These are phyloP conservation scores for Tinamus major DNA, from an alignment of 2,797 vertebrate species.

Conservation along the genomic window DNA sequence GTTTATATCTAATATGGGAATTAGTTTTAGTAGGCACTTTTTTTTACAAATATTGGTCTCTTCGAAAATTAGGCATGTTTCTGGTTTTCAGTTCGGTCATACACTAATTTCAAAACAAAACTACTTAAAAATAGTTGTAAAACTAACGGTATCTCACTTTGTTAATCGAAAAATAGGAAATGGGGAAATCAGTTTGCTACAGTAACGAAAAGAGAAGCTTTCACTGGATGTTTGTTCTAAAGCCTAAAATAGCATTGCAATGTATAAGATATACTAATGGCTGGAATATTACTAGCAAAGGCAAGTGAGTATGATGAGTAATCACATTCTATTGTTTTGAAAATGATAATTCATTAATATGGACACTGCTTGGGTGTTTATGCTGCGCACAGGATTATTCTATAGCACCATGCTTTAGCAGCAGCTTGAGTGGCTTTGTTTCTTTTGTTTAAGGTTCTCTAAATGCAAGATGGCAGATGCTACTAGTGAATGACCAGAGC, in stretches of 20 bases:
- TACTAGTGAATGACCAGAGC: background rate
- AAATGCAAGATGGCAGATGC: background rate
- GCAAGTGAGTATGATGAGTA: background rate
- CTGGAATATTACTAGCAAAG: background rate
- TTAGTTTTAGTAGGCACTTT: background rate
- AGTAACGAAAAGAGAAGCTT: background rate
- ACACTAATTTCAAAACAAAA: slow-evolving; percentile 1
- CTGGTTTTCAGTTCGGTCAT: background rate
- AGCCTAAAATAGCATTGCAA: background rate
- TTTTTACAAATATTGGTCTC: background rate
- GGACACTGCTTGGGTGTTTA: background rate
- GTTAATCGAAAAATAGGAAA: background rate
- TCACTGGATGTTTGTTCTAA: background rate
- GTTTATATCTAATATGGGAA: background rate
- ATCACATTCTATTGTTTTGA: background rate
- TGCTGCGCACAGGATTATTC: background rate
- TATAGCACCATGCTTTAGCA: background rate
- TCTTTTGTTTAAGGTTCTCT: slow-evolving; percentile 23
- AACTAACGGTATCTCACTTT: background rate
- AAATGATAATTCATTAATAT: background rate
- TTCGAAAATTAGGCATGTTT: background rate
- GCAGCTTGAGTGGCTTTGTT: background rate
- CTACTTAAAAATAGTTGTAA: background rate
- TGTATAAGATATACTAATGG: background rate
- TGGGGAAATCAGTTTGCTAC: background rate